phyloP scores from a whole-genome alignment of 2,888 invertebrate genomes.

The Drosophila tanythrix region DNA sequence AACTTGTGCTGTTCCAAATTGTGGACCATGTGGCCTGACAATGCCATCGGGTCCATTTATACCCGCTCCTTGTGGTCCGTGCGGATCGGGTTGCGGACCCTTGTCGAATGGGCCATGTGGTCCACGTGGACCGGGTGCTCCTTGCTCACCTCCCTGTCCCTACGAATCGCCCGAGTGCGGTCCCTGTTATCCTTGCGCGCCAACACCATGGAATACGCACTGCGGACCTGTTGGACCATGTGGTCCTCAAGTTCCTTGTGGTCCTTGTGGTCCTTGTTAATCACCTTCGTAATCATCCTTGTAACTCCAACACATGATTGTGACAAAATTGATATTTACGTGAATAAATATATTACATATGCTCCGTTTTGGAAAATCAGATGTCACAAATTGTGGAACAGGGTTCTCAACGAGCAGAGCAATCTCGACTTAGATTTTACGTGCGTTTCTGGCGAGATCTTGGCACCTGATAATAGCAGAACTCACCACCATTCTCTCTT shows the following conservation, averaged over 20 bases:
- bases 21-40: constrained; percentile 55
- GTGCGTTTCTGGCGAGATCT: too few relatives aligned
- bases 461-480: too few relatives aligned
- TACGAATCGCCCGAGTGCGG: constrained; percentile 25
- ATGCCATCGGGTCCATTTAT: constrained; percentile 74
- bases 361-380: neutral
- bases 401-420: too few relatives aligned
- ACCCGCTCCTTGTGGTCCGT: constrained; percentile 61
- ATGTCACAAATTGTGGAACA: too few relatives aligned
- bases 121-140: constrained; percentile 64
- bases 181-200: constrained; percentile 20
- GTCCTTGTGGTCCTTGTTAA: constrained; percentile 25
- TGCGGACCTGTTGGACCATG: constrained; percentile 23
- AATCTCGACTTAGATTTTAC: too few relatives aligned
- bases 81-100: constrained; percentile 71
- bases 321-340: constrained; percentile 7
- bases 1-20: constrained; percentile 15
- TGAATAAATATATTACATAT: constrained; percentile 3
- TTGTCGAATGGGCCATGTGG: constrained; percentile 55
- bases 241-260: constrained; percentile 26
- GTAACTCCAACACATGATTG: neutral
- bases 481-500: too few relatives aligned
- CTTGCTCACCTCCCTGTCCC: constrained; percentile 37
- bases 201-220: constrained; percentile 24
- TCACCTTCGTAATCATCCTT: neutral